Conservation (phyloP, 1,140 invertebrate species). For the Cydia splendana region DNA sequence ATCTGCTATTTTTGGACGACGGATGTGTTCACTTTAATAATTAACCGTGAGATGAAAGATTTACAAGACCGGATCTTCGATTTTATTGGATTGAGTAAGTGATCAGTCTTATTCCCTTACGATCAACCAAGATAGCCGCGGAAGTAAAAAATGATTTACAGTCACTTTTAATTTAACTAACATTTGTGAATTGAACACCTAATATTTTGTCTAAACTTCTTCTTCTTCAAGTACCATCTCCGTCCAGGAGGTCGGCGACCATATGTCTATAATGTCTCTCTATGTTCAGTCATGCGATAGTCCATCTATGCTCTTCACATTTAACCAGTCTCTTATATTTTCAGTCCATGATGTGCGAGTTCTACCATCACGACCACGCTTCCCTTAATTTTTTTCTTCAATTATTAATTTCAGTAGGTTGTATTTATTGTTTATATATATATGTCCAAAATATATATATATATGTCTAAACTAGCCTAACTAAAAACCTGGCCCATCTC, state of each 20-base stretch:
- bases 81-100: background rate
- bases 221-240: no score
- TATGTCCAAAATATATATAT: no score
- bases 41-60: background rate
- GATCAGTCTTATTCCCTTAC: background rate
- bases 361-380: no score
- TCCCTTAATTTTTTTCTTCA: no score
- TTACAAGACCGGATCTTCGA: background rate
- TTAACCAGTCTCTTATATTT: no score
- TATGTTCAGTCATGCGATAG: no score
- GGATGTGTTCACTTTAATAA: slow-evolving; percentile 1
- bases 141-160: background rate
- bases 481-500: background rate
- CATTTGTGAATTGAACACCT: background rate
- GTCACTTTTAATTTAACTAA: background rate
- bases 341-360: no score
- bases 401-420: no score
- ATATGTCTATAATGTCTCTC: no score
- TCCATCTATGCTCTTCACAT: no score
- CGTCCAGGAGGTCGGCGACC: no score
- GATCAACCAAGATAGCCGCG: background rate
- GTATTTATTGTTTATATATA: no score
- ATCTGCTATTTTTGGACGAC: background rate
- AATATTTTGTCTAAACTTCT: background rate
- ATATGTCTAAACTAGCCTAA: background rate